Percentiles rank a stretch among this genome's conserved stretches.
These are phyloP conservation scores for Meteorus sp. DNA, from an alignment of 1,140 invertebrate genomes.

Conservation along the genomic window DNA sequence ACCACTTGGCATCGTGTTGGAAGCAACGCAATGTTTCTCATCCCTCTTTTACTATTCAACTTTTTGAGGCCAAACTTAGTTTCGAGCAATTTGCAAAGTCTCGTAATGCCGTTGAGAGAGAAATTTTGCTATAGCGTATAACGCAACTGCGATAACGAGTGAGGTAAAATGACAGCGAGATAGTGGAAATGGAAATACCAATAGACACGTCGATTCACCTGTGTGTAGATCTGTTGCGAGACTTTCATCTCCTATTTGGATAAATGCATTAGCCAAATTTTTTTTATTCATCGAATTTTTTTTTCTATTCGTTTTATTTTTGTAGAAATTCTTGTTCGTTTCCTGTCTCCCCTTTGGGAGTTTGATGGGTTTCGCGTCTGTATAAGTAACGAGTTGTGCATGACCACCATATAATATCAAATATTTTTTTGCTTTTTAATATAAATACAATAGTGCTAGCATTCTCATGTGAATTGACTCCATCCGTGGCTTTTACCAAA, in stretches of 20 bases:
- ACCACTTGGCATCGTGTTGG: slow-evolving; percentile 10
- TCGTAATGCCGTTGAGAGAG: slow-evolving; percentile 27
- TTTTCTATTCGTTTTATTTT: background rate
- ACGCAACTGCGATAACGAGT: background rate
- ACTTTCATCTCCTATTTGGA: background rate
- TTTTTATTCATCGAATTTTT: background rate
- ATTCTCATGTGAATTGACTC: background rate
- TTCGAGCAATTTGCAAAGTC: slow-evolving; percentile 31
- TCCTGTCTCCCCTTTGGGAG: too few relatives aligned
- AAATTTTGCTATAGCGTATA: slow-evolving; percentile 1
- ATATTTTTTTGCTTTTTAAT: too few relatives aligned
- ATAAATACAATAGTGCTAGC: too few relatives aligned
- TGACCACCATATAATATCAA: too few relatives aligned
- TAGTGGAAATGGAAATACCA: too few relatives aligned
- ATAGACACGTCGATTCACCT: slow-evolving; percentile 1
- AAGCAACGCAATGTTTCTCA: slow-evolving; percentile 4
- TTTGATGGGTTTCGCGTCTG: too few relatives aligned
- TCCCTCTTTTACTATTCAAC: slow-evolving; percentile 24
- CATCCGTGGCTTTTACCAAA: slow-evolving; percentile 23
- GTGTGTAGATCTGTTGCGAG: background rate
- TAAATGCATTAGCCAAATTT: background rate
- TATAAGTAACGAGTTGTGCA: slow-evolving; percentile 2
- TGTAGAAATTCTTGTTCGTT: too few relatives aligned
- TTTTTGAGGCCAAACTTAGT: slow-evolving; percentile 25
- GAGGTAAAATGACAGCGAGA: slow-evolving; percentile 4